These are phyloP conservation scores for Serinus canaria DNA, from an alignment of 2,113 vertebrate species.

Conservation along the genomic window DNA sequence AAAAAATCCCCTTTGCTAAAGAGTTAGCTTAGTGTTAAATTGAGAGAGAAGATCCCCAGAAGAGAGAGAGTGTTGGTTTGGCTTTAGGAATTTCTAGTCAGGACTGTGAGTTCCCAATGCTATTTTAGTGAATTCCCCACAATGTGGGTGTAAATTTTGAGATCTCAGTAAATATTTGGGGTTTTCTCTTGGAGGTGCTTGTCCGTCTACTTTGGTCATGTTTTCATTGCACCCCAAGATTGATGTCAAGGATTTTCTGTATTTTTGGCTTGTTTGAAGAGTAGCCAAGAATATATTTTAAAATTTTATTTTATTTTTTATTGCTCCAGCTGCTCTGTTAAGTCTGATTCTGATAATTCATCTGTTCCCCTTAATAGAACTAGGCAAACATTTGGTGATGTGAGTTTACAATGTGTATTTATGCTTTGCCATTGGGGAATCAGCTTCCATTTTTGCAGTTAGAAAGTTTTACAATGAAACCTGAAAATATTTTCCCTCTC, in stretches of 20 bases:
- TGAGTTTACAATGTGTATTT: slow-evolving; percentile 43
- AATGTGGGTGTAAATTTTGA: background rate
- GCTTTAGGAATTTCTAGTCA: background rate
- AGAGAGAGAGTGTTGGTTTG: background rate
- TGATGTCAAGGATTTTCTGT: background rate
- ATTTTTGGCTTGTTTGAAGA: background rate
- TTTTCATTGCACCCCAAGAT: background rate
- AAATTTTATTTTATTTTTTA: slow-evolving; percentile 5
- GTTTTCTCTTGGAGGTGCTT: background rate
- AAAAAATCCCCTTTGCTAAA: background rate
- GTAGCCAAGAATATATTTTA: slow-evolving; percentile 10
- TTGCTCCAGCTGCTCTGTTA: slow-evolving; percentile 29
- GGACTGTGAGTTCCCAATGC: background rate
- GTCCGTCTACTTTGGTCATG: background rate
- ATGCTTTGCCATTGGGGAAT: slow-evolving; percentile 40
- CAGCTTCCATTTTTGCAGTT: slow-evolving; percentile 18
- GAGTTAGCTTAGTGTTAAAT: background rate
- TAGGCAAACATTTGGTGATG: slow-evolving; percentile 25
- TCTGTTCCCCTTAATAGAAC: slow-evolving; percentile 18
- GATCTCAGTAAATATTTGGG: background rate
- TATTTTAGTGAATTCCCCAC: background rate
- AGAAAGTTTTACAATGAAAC: slow-evolving; percentile 53
- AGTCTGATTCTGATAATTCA: slow-evolving; percentile 28
- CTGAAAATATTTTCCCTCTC: slow-evolving; percentile 39
- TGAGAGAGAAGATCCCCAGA: background rate